Conservation (phyloP, 2,113 vertebrate genomes). For the Sciurus niger region DNA sequence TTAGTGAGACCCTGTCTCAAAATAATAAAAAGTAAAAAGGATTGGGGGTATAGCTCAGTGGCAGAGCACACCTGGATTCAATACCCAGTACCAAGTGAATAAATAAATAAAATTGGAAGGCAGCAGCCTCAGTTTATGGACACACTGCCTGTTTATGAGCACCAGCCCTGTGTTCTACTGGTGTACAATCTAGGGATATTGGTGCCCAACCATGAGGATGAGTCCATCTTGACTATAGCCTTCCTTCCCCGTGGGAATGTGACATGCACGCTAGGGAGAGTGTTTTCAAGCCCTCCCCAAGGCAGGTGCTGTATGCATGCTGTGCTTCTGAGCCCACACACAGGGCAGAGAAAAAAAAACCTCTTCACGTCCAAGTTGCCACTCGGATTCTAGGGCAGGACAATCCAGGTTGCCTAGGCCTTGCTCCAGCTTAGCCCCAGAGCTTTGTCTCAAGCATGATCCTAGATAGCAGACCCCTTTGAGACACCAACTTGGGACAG, state of each 20-base stretch:
- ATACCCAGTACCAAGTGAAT: background rate
- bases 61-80: background rate
- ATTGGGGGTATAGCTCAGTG: background rate
- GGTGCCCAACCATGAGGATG: background rate
- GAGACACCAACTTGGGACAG: background rate
- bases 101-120: background rate
- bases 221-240: background rate
- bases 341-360: background rate
- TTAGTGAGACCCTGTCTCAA: too few relatives aligned
- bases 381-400: background rate
- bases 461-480: background rate
- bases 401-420: background rate
- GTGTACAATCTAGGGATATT: background rate
- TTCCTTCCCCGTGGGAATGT: background rate
- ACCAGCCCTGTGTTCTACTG: conserved; percentile 2
- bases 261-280: background rate
- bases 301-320: too few relatives aligned
- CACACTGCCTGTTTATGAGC: background rate
- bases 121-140: background rate
- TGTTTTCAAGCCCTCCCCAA: background rate
- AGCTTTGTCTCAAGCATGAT: background rate
- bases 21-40: background rate
- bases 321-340: accelerated
- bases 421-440: background rate
- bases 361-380: background rate